Conservation (phyloP, 1,140 invertebrate species). For the Hypothenemus hampei region DNA sequence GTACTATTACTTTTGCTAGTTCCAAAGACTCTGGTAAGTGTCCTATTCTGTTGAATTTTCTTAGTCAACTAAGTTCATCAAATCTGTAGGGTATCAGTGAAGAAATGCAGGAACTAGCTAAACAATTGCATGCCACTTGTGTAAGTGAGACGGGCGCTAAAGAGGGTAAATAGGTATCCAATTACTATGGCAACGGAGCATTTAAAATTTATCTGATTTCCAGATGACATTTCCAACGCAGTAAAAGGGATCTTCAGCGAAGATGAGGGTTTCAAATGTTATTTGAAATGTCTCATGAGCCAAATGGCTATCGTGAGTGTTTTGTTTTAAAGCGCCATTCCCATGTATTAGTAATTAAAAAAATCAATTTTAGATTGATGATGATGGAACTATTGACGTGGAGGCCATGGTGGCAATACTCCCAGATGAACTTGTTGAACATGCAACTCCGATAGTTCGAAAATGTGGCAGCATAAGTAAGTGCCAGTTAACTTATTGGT, state of each 20-base stretch:
- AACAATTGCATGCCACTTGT: conserved; percentile 37
- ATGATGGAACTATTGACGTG: conserved; percentile 42
- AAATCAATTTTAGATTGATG: conserved; percentile 38
- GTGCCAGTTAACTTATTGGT: background rate
- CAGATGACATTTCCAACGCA: conserved; percentile 33
- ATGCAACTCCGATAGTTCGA: conserved; percentile 33
- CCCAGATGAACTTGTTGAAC: conserved; percentile 37
- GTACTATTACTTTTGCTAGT: too few species aligned
- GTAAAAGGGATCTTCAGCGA: conserved; percentile 33
- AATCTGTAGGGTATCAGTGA: conserved; percentile 33
- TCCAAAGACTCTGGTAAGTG: too few species aligned
- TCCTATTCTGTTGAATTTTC: too few species aligned
- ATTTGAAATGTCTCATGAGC: conserved; percentile 44
- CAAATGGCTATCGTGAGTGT: conserved; percentile 41
- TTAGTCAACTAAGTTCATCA: too few species aligned
- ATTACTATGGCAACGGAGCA: too few species aligned
- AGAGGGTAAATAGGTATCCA: conserved; percentile 36
- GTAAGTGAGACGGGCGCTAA: conserved; percentile 33
- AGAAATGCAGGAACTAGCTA: conserved; percentile 37
- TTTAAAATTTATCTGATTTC: conserved; percentile 20
- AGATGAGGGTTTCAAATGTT: conserved; percentile 43
- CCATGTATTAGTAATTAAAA: background rate
- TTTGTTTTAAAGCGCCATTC: background rate
- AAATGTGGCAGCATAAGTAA: conserved; percentile 38
- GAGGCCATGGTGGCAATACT: conserved; percentile 39